These are phyloP conservation scores for Nesidiocoris tenuis DNA, from an alignment of 2,888 invertebrate species.

Conservation along the genomic window DNA sequence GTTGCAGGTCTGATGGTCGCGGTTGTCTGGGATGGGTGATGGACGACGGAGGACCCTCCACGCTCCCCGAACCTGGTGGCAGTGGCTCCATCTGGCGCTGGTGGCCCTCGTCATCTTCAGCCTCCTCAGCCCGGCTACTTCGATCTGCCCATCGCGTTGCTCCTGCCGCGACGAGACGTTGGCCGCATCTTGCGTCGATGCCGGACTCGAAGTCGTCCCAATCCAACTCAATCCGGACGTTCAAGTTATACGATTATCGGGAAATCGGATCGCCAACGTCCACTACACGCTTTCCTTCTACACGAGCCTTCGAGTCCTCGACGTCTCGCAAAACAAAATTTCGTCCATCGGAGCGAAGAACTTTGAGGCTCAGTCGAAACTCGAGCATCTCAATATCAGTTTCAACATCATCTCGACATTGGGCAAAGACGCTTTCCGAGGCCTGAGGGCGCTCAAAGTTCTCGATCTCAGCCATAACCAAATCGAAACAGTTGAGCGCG, in stretches of 20 bases:
- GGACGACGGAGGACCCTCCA: constrained; percentile 37
- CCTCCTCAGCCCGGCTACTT: constrained; percentile 10
- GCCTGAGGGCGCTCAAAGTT: constrained; percentile 65
- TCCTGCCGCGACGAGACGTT: constrained; percentile 76
- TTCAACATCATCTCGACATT: constrained; percentile 70
- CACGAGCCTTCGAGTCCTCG: constrained; percentile 73
- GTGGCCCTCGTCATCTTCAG: constrained; percentile 1
- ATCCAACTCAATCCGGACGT: constrained; percentile 87
- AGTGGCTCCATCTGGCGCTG: constrained; percentile 41
- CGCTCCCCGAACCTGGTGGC: constrained; percentile 36
- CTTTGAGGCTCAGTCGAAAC: constrained; percentile 73
- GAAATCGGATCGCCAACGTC: constrained; percentile 77
- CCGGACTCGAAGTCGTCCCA: constrained; percentile 79
- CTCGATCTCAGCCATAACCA: constrained; percentile 76
- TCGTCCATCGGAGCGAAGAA: constrained; percentile 76
- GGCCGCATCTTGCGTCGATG: constrained; percentile 73
- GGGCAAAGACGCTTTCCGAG: constrained; percentile 74
- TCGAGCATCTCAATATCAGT: constrained; percentile 75
- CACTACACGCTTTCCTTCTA: constrained; percentile 78
- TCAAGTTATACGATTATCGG: constrained; percentile 75
- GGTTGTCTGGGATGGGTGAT: constrained; percentile 49
- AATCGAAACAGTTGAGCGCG: constrained; percentile 61
- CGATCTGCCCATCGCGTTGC: constrained; percentile 78
- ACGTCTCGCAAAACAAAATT: constrained; percentile 79
- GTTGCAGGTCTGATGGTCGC: constrained; percentile 48